These are phyloP conservation scores for Phrynocephalus vlangalii DNA, from an alignment of 2,797 vertebrate genomes.

Conservation along the genomic window DNA sequence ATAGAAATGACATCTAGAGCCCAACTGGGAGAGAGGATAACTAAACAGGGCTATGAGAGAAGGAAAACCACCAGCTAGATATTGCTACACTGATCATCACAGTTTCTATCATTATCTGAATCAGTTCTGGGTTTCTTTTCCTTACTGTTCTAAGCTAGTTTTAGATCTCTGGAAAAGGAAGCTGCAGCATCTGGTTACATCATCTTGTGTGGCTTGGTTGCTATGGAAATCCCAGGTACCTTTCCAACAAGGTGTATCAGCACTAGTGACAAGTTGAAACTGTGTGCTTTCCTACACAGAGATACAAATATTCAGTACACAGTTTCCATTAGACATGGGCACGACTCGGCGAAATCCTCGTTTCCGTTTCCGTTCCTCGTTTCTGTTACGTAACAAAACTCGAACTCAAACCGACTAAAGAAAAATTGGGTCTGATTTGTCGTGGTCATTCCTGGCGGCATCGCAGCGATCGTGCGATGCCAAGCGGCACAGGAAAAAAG, in stretches of 20 bases:
- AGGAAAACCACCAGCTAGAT: background rate
- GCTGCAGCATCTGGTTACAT: background rate
- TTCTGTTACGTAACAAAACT: too few relatives aligned
- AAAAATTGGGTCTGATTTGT: too few relatives aligned
- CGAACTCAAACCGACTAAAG: too few relatives aligned
- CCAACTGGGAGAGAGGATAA: background rate
- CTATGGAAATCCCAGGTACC: slow-evolving; percentile 24
- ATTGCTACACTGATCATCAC: background rate
- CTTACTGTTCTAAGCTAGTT: background rate
- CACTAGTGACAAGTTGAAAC: slow-evolving; percentile 5
- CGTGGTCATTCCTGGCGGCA: too few relatives aligned
- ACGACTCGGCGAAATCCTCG: too few relatives aligned
- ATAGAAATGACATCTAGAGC: background rate
- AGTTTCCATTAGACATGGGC: too few relatives aligned
- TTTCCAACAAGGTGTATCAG: slow-evolving; percentile 17
- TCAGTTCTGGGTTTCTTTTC: background rate
- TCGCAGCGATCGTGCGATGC: too few relatives aligned
- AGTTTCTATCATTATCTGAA: background rate
- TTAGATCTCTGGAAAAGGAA: slow-evolving; percentile 7
- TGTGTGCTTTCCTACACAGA: background rate
- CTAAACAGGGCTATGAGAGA: background rate
- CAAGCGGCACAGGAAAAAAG: too few relatives aligned
- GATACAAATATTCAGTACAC: background rate
- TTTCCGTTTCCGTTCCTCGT: too few relatives aligned
- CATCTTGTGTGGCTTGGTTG: slow-evolving; percentile 15